phyloP scores from a whole-genome alignment of 2,888 invertebrate species.

The Penaeus monodon region DNA sequence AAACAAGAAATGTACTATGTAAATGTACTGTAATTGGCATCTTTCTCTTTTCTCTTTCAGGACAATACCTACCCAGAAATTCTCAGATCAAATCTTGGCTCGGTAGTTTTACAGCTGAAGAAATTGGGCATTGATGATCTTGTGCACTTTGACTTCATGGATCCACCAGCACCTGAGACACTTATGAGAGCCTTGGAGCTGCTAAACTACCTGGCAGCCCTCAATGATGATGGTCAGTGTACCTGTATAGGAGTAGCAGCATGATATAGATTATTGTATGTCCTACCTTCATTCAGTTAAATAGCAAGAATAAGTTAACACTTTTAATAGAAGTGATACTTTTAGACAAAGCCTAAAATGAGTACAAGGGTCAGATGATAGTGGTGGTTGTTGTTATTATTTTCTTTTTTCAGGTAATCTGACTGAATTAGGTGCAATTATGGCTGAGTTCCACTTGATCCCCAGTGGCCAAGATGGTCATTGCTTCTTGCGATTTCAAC shows the following conservation, averaged over 20 bases:
- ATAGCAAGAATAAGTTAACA: too few relatives aligned
- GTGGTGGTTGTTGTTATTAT: not conserved
- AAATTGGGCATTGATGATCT: conserved; percentile 98
- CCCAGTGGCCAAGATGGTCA: conserved; percentile 99
- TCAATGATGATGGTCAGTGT: conserved; percentile 87
- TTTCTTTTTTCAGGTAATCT: conserved; percentile 75
- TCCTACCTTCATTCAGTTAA: too few relatives aligned
- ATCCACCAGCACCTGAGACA: conserved; percentile 99
- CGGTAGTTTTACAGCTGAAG: conserved; percentile 97
- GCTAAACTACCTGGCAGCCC: conserved; percentile 94
- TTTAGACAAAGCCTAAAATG: too few relatives aligned
- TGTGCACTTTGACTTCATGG: conserved; percentile 99
- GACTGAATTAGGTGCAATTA: conserved; percentile 96
- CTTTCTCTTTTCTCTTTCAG: conserved; percentile 32
- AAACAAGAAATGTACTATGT: too few relatives aligned
- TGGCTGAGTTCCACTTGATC: conserved; percentile 99
- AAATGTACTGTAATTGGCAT: not conserved
- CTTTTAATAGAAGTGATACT: too few relatives aligned
- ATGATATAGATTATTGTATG: not conserved
- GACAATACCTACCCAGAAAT: conserved; percentile 72
- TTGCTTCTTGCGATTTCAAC: conserved; percentile 97
- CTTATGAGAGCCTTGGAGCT: conserved; percentile 97
- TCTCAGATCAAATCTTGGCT: conserved; percentile 88
- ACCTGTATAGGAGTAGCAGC: not conserved
- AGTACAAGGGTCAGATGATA: too few relatives aligned